Evolutionary conservation across 2,888 invertebrate species (phyloP).

Genomic region (Lydus trimaculatus): DNA sequence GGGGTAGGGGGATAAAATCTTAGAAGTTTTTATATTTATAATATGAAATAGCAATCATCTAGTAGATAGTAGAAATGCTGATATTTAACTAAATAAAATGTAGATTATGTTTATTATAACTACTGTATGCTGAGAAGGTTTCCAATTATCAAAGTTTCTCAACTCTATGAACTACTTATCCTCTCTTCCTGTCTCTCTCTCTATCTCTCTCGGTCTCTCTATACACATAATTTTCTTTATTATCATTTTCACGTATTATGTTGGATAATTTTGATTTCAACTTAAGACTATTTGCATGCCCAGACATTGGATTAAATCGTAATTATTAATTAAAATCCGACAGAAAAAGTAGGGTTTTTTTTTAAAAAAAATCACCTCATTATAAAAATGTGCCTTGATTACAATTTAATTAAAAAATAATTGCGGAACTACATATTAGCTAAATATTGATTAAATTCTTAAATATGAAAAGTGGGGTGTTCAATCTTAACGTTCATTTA

Average conservation of each 20-base stretch:
- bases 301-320: neutral
- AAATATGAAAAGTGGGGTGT: neutral
- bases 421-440: neutral
- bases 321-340: neutral
- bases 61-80: neutral
- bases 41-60: neutral
- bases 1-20: neutral
- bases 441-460: neutral
- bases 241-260: neutral
- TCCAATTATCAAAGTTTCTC: constrained; percentile 5
- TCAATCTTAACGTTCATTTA: no score
- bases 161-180: neutral
- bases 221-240: neutral
- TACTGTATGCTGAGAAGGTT: constrained; percentile 3
- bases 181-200: neutral
- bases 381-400: neutral
- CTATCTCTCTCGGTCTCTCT: neutral
- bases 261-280: constrained; percentile 1
- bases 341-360: no score
- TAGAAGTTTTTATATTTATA: neutral
- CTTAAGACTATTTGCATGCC: neutral
- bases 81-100: neutral
- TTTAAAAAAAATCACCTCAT: no score
- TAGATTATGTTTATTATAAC: constrained; percentile 1
- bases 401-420: neutral